phyloP scores from a whole-genome alignment of 2,888 invertebrate genomes.

The Tridacna crocea region DNA sequence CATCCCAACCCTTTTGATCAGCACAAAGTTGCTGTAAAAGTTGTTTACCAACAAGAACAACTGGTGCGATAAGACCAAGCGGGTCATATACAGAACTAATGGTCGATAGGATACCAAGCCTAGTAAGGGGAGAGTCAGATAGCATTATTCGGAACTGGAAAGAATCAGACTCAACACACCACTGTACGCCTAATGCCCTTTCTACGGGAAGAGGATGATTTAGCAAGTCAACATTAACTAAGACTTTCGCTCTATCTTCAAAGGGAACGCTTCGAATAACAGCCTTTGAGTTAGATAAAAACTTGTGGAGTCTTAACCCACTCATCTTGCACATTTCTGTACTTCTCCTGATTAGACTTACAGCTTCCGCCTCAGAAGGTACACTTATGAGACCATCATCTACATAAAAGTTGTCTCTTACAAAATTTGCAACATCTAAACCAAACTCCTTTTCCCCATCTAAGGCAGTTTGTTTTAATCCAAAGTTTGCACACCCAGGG shows the following conservation, averaged over 20 bases:
- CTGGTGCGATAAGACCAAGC: constrained; percentile 64
- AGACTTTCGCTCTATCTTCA: constrained; percentile 48
- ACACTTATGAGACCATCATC: constrained; percentile 48
- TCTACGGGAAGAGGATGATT: constrained; percentile 47
- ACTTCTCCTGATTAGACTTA: constrained; percentile 4
- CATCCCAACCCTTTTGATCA: constrained; percentile 61
- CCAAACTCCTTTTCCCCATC: constrained; percentile 34
- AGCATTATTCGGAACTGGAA: constrained; percentile 58
- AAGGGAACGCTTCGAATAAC: constrained; percentile 53
- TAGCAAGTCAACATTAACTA: constrained; percentile 24
- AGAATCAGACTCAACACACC: constrained; percentile 62
- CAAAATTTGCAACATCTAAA: constrained; percentile 20
- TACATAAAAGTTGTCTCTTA: constrained; percentile 46
- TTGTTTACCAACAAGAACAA: constrained; percentile 58
- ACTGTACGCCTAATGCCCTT: constrained; percentile 60
- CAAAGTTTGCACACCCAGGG: constrained; percentile 53
- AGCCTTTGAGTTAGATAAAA: constrained; percentile 58
- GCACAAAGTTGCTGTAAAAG: constrained; percentile 63
- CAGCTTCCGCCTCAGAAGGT: neutral
- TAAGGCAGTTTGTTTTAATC: constrained; percentile 20
- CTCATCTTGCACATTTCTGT: neutral
- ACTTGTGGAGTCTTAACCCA: constrained; percentile 62
- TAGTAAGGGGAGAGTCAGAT: constrained; percentile 50
- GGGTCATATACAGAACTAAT: constrained; percentile 65
- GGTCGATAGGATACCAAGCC: constrained; percentile 60